Percentiles rank a stretch among this genome's conserved stretches.
Conservation (phyloP, 2,888 invertebrate genomes). For the Cremastinae sp. region DNA sequence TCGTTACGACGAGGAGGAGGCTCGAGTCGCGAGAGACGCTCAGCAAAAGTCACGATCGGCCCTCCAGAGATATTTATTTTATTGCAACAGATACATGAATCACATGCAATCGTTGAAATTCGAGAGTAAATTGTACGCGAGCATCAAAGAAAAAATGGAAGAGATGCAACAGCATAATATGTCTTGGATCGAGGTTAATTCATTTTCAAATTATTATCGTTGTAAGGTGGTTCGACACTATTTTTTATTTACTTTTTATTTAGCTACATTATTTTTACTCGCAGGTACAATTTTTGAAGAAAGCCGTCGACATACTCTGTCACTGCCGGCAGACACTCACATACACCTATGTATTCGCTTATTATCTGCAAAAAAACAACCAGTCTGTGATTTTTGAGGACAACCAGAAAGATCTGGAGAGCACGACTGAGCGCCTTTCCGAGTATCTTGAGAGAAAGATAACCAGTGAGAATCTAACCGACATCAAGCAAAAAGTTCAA, state of each 20-base stretch:
- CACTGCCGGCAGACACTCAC: conserved; percentile 98
- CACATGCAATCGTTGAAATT: conserved; percentile 99
- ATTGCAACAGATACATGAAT: conserved; percentile 99
- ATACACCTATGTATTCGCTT: conserved; percentile 99
- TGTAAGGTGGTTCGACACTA: not conserved
- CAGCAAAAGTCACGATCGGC: conserved; percentile 97
- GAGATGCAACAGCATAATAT: conserved; percentile 99
- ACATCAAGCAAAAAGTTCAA: conserved; percentile 99
- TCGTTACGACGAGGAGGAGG: conserved; percentile 97
- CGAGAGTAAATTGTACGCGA: conserved; percentile 97
- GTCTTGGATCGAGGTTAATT: conserved; percentile 97
- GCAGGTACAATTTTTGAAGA: conserved; percentile 97
- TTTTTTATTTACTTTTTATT: conserved; percentile 1
- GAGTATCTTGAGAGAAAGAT: conserved; percentile 99
- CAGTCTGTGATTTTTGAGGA: conserved; percentile 99
- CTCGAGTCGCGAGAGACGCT: conserved; percentile 96
- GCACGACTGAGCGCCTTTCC: conserved; percentile 97
- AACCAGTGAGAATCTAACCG: conserved; percentile 97
- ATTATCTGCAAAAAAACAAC: conserved; percentile 98
- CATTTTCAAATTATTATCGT: not conserved
- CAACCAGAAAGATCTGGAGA: conserved; percentile 98
- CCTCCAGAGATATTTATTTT: conserved; percentile 97
- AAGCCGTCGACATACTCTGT: conserved; percentile 98
- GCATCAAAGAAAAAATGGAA: conserved; percentile 98
- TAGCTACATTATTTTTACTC: conserved; percentile 45